These are phyloP conservation scores for Callopanchax toddi DNA, from an alignment of 2,113 vertebrate genomes.

Conservation along the genomic window DNA sequence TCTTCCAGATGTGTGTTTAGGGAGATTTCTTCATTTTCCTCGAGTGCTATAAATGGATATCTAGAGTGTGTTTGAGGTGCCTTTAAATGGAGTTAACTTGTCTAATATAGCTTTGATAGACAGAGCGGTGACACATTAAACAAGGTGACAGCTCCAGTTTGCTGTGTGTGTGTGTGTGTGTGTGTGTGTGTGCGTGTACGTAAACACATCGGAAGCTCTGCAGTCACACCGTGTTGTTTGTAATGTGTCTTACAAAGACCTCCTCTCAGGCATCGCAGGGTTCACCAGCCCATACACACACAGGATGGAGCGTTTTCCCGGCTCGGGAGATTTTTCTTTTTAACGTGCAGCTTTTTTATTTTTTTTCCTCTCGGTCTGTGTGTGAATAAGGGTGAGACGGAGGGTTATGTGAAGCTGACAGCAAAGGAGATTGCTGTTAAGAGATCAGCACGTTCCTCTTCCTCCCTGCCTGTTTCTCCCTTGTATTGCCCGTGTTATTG, in stretches of 20 bases:
- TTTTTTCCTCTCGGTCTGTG: conserved; percentile 23
- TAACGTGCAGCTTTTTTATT: conserved; percentile 42
- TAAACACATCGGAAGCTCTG: conserved; percentile 9
- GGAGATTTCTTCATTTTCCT: conserved; percentile 56
- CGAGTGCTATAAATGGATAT: conserved; percentile 38
- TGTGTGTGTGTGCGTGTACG: conserved; percentile 2
- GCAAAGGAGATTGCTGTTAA: conserved; percentile 72
- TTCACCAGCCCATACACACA: conserved; percentile 48
- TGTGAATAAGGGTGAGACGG: conserved; percentile 63
- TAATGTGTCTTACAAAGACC: conserved; percentile 35
- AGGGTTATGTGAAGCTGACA: conserved; percentile 67
- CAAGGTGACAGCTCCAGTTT: conserved; percentile 27
- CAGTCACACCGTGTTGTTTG: conserved; percentile 8
- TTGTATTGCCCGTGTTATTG: conserved; percentile 54
- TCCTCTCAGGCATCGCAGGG: conserved; percentile 48
- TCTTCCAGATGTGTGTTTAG: conserved; percentile 56
- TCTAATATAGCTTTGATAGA: conserved; percentile 36
- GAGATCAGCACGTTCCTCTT: conserved; percentile 67
- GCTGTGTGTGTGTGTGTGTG: background rate
- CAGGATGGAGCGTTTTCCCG: conserved; percentile 45
- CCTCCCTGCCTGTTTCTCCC: conserved; percentile 40
- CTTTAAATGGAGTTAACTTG: conserved; percentile 26
- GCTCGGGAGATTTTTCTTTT: conserved; percentile 52
- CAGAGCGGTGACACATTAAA: conserved; percentile 40
- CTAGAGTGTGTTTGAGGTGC: conserved; percentile 33